Evolutionary conservation across 2,113 vertebrate genomes (phyloP).

Genomic region (Embiotoca jacksoni): DNA sequence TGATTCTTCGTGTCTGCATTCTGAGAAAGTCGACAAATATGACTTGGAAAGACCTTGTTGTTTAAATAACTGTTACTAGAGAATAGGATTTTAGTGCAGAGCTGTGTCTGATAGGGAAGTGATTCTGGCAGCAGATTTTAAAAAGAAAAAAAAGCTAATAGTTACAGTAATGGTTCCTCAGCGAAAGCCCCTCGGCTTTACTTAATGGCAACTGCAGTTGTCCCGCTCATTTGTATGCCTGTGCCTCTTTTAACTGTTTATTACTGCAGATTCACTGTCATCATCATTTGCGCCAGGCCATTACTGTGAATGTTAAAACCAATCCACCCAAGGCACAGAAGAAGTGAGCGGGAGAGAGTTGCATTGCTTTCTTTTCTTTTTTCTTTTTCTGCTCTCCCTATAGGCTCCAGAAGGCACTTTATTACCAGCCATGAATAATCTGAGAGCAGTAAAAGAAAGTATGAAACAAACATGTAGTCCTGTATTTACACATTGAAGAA

Average conservation of each 20-base stretch:
- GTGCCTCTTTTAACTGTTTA: slow-evolving; percentile 49
- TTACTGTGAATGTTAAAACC: slow-evolving; percentile 62
- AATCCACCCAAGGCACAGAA: slow-evolving; percentile 31
- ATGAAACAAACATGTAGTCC: slow-evolving; percentile 23
- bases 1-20: background rate
- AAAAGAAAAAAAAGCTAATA: slow-evolving; percentile 43
- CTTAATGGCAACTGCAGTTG: slow-evolving; percentile 73
- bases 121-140: slow-evolving; percentile 30
- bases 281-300: slow-evolving; percentile 69
- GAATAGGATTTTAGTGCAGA: background rate
- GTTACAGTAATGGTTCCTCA: slow-evolving; percentile 57
- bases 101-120: slow-evolving; percentile 1
- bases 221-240: slow-evolving; percentile 63
- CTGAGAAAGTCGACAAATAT: background rate
- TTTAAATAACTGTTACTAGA: background rate
- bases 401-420: slow-evolving; percentile 46
- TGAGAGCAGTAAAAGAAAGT: slow-evolving; percentile 24
- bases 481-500: background rate
- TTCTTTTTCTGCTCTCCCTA: slow-evolving; percentile 7
- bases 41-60: background rate
- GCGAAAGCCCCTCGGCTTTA: slow-evolving; percentile 69
- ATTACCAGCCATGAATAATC: slow-evolving; percentile 21
- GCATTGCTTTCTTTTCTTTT: background rate
- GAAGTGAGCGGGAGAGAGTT: slow-evolving; percentile 17
- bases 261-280: slow-evolving; percentile 59